These are phyloP conservation scores for Gnathonemus longibarbis DNA, from an alignment of 2,113 vertebrate species.

Conservation along the genomic window DNA sequence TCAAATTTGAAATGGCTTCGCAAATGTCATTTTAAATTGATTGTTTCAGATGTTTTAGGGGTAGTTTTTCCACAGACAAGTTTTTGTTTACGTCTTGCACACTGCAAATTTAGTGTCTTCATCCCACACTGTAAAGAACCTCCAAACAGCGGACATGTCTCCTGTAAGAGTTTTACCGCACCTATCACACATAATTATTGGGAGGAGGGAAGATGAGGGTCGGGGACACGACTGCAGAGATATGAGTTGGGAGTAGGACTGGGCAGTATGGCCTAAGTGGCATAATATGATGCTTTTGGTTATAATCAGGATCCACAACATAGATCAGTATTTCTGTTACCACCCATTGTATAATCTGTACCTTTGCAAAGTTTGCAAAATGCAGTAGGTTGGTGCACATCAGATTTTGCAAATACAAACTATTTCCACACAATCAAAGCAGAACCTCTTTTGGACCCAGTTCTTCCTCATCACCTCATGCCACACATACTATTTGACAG, in stretches of 20 bases:
- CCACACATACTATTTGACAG: not conserved
- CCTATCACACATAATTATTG: not conserved
- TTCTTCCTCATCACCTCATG: not conserved
- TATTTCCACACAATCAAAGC: not conserved
- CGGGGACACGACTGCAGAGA: not conserved
- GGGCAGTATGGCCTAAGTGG: not conserved
- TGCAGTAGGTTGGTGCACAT: not conserved
- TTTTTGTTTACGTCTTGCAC: not conserved
- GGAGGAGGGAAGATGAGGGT: too few species aligned
- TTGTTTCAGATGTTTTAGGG: not conserved
- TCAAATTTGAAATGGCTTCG: not conserved
- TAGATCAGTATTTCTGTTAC: not conserved
- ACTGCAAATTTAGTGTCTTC: not conserved
- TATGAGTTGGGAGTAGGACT: not conserved
- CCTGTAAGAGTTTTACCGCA: not conserved
- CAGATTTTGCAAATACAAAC: not conserved
- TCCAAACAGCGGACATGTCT: not conserved
- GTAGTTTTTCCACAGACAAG: not conserved
- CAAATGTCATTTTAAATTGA: not conserved
- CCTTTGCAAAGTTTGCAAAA: not conserved
- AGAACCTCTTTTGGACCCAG: not conserved
- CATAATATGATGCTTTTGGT: not conserved
- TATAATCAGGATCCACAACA: not conserved
- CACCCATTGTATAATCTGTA: not conserved
- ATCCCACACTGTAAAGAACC: not conserved